Percentiles rank a stretch among this genome's conserved stretches.
These are phyloP conservation scores for Upupa epops DNA, from an alignment of 2,113 vertebrate genomes.

Conservation along the genomic window DNA sequence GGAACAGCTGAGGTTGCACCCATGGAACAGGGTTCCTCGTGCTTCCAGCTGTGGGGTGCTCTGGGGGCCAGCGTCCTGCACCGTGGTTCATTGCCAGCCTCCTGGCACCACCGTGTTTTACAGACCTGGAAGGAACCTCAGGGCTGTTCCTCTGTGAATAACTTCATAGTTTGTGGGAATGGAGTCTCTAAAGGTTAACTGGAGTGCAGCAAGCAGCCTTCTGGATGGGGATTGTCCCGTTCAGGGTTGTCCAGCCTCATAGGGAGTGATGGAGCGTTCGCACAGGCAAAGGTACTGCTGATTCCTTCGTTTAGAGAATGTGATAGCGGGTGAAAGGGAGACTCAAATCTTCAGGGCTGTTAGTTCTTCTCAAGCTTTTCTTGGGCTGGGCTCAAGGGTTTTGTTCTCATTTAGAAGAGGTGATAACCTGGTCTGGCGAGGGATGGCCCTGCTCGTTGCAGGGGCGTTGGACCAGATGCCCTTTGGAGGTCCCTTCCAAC, in stretches of 20 bases:
- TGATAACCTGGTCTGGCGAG: too few species aligned
- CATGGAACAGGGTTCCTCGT: background rate
- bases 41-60: rapidly evolving
- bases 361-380: background rate
- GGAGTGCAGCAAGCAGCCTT: background rate
- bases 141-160: background rate
- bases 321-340: background rate
- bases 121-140: rapidly evolving
- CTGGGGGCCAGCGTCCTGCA: rapidly evolving
- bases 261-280: background rate
- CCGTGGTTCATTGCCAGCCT: rapidly evolving
- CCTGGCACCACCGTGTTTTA: rapidly evolving
- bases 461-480: too few species aligned
- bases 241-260: background rate
- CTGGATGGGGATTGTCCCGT: rapidly evolving
- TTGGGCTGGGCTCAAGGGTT: slow-evolving; percentile 24
- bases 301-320: background rate
- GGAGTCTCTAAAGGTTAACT: background rate
- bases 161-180: background rate
- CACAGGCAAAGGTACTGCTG: background rate
- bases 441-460: too few species aligned
- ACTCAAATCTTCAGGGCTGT: background rate
- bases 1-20: background rate
- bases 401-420: slow-evolving; percentile 2
- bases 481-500: too few species aligned